These are phyloP conservation scores for Hydractinia symbiolongicarpus DNA, from an alignment of 30 jellyfish, hydroid and myxozoan species.

Conservation along the genomic window DNA sequence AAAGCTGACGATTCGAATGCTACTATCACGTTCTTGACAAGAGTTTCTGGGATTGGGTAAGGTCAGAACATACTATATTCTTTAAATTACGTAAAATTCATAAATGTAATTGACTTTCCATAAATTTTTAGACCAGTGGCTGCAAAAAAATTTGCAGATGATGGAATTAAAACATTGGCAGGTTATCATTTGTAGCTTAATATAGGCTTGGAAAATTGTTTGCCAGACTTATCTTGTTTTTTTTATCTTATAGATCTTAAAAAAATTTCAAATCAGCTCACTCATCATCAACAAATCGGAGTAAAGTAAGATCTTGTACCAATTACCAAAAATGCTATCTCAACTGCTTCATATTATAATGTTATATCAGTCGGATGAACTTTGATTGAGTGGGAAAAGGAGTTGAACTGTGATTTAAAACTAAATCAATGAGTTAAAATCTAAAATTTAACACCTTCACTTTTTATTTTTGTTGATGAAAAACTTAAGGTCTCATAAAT, in stretches of 20 bases:
- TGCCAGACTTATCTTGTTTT: not conserved
- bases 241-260: constrained; percentile 30
- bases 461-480: too few species aligned
- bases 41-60: constrained; percentile 81
- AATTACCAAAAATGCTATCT: too few species aligned
- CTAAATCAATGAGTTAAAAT: too few species aligned
- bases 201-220: not conserved
- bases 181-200: constrained; percentile 16
- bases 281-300: constrained; percentile 69
- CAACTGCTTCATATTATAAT: too few species aligned
- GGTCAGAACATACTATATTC: not conserved
- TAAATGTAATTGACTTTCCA: not conserved
- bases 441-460: too few species aligned
- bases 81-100: not conserved
- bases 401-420: too few species aligned
- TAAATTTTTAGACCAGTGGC: constrained; percentile 48
- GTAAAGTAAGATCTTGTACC: constrained; percentile 37
- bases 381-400: too few species aligned
- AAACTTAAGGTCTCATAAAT: too few species aligned
- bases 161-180: constrained; percentile 43
- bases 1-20: constrained; percentile 38
- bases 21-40: constrained; percentile 47
- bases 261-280: constrained; percentile 38
- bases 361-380: too few species aligned
- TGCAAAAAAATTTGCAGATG: constrained; percentile 55